Evolutionary conservation across 2,888 invertebrate species (phyloP), one percentile per base, ranked within the genome.

Genomic region (Troilus luridus): DNA sequence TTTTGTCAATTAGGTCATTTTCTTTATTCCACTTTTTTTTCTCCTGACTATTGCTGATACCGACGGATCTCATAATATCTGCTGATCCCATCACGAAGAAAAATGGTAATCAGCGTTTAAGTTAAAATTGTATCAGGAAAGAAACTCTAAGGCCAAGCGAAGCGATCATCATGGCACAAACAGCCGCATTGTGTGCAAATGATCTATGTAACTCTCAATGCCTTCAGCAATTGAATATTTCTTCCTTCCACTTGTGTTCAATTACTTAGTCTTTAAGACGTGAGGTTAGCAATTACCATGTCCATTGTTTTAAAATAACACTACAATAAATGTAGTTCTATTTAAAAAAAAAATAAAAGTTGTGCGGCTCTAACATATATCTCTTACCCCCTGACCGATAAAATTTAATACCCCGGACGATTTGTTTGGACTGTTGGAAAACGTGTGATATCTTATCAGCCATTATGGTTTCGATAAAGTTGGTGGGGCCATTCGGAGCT

Each of bases 141-240:
- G 72, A 41, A 77, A 77, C 27, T 77, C 41, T 8, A 41, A 77
- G 67, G 67, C 17, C 72, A 77, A 77, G 27, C 72, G 3, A 77
- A 77, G 27, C 72, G 72, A 41, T 77, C 27, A 77, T 77, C 17
- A 8, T 10, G 6, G 67, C 67, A 14, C 67, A 14, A 24, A 41
- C 17, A 19, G 72, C 10, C 41, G 27, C 72, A 77, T 77, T 77
- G 72, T 77, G 72, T 77, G 72, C 72, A 77, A 77, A 77, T 77
- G 12, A 41, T 17, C n/a, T 67, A 67, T 77, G 27, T 41, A 19
- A 77, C 72, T 77, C 72, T 64, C n/a, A 77, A 77, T 77, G 67
- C 41, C 27, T 77, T 77, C 41, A 17, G 72, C 72, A 77, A 77
- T 77, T 41, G 72, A 77, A 77, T 77, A 77, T 41, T 77, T 77